Evolutionary conservation across 2,888 invertebrate genomes (phyloP).

Genomic region (Trachelus troglodyta): DNA sequence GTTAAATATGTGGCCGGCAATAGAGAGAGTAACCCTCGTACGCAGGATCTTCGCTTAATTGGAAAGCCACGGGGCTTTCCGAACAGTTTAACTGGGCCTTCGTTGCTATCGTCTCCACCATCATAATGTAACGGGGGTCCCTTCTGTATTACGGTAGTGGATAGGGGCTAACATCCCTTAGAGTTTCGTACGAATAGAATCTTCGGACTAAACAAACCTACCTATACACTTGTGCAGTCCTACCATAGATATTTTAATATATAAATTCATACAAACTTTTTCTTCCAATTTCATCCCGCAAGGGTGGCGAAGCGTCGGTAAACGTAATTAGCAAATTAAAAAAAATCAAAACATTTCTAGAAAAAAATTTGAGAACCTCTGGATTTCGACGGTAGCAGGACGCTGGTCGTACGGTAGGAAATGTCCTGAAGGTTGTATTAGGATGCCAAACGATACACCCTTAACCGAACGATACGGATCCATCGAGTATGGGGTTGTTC

Average conservation of each 20-base stretch:
- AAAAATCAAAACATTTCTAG: too few species aligned
- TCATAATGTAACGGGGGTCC: conserved; percentile 41
- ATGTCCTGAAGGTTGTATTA: conserved; percentile 48
- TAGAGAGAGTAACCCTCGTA: conserved; percentile 49
- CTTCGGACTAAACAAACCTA: too few species aligned
- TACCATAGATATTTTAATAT: too few species aligned
- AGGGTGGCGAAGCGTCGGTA: too few species aligned
- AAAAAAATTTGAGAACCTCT: conserved; percentile 42
- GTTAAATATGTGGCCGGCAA: conserved; percentile 63
- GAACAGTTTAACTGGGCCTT: conserved; percentile 65
- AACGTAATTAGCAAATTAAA: too few species aligned
- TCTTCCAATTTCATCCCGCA: too few species aligned
- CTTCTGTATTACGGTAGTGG: conserved; percentile 41
- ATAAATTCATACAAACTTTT: too few species aligned
- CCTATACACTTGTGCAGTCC: too few species aligned
- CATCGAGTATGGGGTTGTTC: conserved; percentile 40
- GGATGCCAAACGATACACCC: conserved; percentile 40
- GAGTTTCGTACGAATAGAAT: too few species aligned
- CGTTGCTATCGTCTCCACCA: conserved; percentile 51
- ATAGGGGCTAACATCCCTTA: conserved; percentile 21
- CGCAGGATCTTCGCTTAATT: conserved; percentile 63
- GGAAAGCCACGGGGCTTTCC: conserved; percentile 64
- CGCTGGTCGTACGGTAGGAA: conserved; percentile 28
- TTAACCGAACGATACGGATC: conserved; percentile 54
- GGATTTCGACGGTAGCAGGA: conserved; percentile 28